Conservation (phyloP, 2,888 invertebrate genomes). For the Dryobota labecula region DNA sequence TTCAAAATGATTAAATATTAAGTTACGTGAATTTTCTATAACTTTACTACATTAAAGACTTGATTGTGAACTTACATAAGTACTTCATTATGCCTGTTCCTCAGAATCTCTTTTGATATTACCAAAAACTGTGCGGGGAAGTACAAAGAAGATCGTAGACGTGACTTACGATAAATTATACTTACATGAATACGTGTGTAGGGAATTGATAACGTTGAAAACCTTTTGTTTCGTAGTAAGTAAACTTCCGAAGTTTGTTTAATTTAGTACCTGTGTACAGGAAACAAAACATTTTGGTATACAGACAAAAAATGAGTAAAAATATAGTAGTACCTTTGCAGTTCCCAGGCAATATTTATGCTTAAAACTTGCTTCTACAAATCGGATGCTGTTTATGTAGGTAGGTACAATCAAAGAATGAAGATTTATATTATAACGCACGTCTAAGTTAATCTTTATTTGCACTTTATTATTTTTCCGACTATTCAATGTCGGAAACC, state of each 20-base stretch:
- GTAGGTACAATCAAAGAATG: neutral
- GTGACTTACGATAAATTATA: slow-evolving; percentile 11
- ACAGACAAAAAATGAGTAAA: too few species aligned
- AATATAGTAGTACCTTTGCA: too few species aligned
- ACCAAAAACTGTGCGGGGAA: slow-evolving; percentile 9
- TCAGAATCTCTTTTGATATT: slow-evolving; percentile 32
- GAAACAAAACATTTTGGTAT: neutral
- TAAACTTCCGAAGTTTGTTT: slow-evolving; percentile 26
- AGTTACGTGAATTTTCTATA: slow-evolving; percentile 63
- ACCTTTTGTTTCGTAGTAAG: slow-evolving; percentile 24
- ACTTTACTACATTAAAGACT: slow-evolving; percentile 57
- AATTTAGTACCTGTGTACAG: slow-evolving; percentile 12
- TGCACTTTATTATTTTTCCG: neutral
- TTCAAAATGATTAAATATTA: slow-evolving; percentile 67
- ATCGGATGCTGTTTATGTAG: neutral
- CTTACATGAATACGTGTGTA: slow-evolving; percentile 24
- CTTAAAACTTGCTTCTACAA: neutral
- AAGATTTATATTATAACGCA: too few species aligned
- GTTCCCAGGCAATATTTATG: neutral
- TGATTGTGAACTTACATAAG: slow-evolving; percentile 50
- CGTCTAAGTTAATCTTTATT: neutral
- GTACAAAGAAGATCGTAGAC: slow-evolving; percentile 2
- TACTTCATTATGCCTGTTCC: slow-evolving; percentile 57
- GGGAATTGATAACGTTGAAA: slow-evolving; percentile 43
- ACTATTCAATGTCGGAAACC: neutral